Base-by-base conservation (phyloP, 1,140 invertebrate species). In the Lepidotrigona ventralis region DNA sequence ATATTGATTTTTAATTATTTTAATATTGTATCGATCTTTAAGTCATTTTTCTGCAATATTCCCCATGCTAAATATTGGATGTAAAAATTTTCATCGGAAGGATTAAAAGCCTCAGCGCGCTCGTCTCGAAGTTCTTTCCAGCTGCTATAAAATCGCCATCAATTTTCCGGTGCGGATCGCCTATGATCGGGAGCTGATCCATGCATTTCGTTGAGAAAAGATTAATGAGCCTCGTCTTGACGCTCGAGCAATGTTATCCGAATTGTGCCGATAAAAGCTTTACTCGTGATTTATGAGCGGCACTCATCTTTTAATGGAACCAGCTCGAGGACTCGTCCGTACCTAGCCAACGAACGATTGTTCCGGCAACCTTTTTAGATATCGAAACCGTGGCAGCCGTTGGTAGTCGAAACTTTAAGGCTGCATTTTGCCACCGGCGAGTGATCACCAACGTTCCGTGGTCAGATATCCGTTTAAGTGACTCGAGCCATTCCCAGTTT, bases 251-350 rank as follows among this genome's bases (percentile, higher is more conserved):
- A 74, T 80, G 82, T 68, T 80, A 80, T 72, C 78, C 82, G 82
- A 84, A 84, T 84, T 84, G 82, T 80, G 70, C 69, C 82, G 82
- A 84, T 84, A 84, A 84, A 84, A 79, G 77, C 70, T 84, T 80
- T 73, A 56, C 82, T 51, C n/a, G 53, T 80, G 82, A 84, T 84
- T 84, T 84, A 84, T 73, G 82, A 73, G 58, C 39, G 21, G 29
- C 8, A 1, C 21, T 29, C 19, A 9, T 39, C 68, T 29, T 80
- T 70, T 84, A 84, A 84, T 84, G 82, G 82, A 80, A 84, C 69
- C 19, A 71, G 29, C 64, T 64, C 56, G 29, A 46, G 51, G 60
- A 79, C 54, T 73, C 54, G 82, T 51, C 68, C 69, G 64, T 72
- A 53, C 69, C n/a, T 17, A 29, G 39, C 3, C 39, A 2, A 15